Conservation (phyloP, 2,797 vertebrate species). For the Mormyrus proboscirostris region DNA sequence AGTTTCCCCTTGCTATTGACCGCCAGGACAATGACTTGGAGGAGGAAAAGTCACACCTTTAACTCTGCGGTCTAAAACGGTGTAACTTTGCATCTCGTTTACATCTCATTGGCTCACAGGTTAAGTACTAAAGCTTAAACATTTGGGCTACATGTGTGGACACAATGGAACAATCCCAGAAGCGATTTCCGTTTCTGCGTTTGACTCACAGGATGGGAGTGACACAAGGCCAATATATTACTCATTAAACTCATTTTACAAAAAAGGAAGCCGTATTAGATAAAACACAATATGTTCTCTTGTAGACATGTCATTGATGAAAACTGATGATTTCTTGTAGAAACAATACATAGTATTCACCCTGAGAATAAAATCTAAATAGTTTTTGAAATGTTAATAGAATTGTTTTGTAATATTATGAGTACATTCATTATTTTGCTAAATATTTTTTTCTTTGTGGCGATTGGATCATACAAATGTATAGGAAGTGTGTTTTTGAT, state of each 20-base stretch:
- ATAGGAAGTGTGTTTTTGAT: background rate
- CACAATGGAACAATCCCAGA: background rate
- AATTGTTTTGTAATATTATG: background rate
- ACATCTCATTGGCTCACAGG: conserved; percentile 9
- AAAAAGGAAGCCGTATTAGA: background rate
- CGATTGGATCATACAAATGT: background rate
- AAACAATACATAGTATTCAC: background rate
- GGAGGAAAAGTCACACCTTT: background rate
- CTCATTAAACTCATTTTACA: background rate
- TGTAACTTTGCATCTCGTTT: background rate
- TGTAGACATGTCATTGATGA: background rate
- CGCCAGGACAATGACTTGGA: background rate
- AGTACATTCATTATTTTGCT: background rate
- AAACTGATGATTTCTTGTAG: background rate
- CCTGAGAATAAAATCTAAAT: background rate
- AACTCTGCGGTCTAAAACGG: background rate
- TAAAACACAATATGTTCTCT: background rate
- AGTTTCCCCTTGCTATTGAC: background rate
- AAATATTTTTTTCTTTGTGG: background rate
- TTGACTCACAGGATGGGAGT: background rate
- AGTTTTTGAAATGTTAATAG: background rate
- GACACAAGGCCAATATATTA: background rate
- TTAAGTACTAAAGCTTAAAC: background rate
- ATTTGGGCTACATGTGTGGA: background rate
- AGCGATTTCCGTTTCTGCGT: background rate